A percentile compares a stretch with the other conserved stretches of the same genome.
These are phyloP conservation scores for Toxotes chatareus DNA, from an alignment of 2,113 vertebrate genomes.

Conservation along the genomic window DNA sequence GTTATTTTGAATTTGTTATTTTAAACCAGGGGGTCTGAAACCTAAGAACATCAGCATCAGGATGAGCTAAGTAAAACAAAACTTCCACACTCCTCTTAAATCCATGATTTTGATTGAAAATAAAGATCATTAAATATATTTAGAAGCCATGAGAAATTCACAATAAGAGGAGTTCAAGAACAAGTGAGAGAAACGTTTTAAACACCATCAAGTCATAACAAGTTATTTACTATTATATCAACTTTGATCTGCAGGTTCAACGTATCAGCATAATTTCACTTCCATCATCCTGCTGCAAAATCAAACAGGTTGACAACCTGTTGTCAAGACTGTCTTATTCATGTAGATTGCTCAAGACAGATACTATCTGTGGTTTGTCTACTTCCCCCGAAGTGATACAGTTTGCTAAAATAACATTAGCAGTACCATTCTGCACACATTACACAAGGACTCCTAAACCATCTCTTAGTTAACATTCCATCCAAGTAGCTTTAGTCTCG, in stretches of 20 bases:
- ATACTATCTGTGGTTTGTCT: slow-evolving; percentile 31
- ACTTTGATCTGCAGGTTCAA: not conserved
- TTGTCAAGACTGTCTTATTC: not conserved
- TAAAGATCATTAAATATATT: too few relatives aligned
- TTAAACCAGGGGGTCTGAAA: too few relatives aligned
- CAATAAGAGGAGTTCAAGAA: too few relatives aligned
- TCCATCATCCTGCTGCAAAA: not conserved
- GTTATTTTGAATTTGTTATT: too few relatives aligned
- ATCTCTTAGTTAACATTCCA: not conserved
- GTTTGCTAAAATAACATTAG: not conserved
- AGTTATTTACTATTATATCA: not conserved
- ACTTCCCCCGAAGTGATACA: slow-evolving; percentile 14
- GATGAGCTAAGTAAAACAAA: too few relatives aligned
- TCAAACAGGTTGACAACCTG: not conserved
- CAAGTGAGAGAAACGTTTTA: not conserved
- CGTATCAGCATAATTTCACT: not conserved
- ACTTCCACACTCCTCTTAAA: too few relatives aligned
- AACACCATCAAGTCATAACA: not conserved
- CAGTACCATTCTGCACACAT: not conserved
- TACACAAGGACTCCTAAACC: slow-evolving; percentile 1
- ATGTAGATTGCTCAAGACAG: slow-evolving; percentile 6
- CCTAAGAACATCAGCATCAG: too few relatives aligned
- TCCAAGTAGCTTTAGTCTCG: not conserved
- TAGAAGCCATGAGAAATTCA: too few relatives aligned
- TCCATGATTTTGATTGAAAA: too few relatives aligned